Evolutionary conservation across 2,888 invertebrate genomes (phyloP).

Genomic region (Caenorhabditis macrosperma): DNA sequence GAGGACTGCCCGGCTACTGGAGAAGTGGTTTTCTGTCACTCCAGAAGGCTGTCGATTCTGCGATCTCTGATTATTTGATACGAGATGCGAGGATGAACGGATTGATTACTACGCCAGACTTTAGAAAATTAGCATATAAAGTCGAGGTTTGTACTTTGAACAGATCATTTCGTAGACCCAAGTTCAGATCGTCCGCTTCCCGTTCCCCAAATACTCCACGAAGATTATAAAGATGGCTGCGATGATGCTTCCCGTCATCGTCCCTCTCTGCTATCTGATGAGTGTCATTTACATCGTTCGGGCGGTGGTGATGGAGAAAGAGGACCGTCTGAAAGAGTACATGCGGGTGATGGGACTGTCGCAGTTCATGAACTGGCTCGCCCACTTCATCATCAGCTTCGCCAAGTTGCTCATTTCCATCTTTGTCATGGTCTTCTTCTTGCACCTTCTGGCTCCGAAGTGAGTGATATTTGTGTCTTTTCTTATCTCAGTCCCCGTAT

Average conservation of each 20-base stretch:
- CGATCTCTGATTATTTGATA: no score
- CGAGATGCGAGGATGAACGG: no score
- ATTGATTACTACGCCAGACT: no score
- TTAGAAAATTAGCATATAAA: no score
- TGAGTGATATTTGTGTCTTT: constrained; percentile 24
- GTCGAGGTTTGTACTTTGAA: no score
- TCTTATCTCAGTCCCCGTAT: constrained; percentile 3
- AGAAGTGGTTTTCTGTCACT: constrained; percentile 85
- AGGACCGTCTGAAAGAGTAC: constrained; percentile 88
- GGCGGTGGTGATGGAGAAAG: constrained; percentile 87
- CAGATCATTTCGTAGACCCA: no score
- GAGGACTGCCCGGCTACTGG: constrained; percentile 83
- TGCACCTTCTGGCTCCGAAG: constrained; percentile 58
- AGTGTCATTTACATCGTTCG: constrained; percentile 88
- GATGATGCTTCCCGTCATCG: constrained; percentile 85
- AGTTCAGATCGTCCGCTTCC: constrained; percentile 60
- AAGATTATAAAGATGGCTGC: constrained; percentile 75
- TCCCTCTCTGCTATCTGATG: constrained; percentile 89
- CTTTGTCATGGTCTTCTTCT: constrained; percentile 53
- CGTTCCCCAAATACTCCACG: constrained; percentile 73
- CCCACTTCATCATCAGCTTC: constrained; percentile 86
- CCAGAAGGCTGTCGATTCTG: constrained; percentile 84
- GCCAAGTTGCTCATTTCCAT: constrained; percentile 71
- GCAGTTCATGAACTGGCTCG: constrained; percentile 89
- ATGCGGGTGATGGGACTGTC: constrained; percentile 93